Percentiles rank a stretch among this genome's conserved stretches.
Evolutionary conservation across 2,888 invertebrate genomes (phyloP).

Genomic region (Oxyteleia sp.): DNA sequence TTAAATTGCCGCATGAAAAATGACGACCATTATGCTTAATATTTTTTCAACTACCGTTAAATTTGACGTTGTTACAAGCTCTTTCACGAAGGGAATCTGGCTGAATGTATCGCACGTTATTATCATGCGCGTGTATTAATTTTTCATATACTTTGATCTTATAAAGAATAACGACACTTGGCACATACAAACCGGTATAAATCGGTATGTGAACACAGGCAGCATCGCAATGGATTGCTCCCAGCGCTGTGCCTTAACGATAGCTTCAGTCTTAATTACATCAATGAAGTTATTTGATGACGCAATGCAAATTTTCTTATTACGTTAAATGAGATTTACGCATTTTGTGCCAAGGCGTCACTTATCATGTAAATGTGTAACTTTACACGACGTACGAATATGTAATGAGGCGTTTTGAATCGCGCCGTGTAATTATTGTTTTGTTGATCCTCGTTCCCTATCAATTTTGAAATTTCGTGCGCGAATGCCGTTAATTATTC

Average conservation of each 20-base stretch:
- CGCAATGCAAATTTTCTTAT: conserved; percentile 55
- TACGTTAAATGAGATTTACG: conserved; percentile 14
- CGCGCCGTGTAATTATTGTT: background rate
- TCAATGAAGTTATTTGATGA: conserved; percentile 57
- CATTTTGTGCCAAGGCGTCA: conserved; percentile 48
- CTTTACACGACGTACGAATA: conserved; percentile 59
- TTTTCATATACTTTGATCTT: conserved; percentile 26
- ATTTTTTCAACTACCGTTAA: too few species aligned
- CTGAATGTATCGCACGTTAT: conserved; percentile 30
- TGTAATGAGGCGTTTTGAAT: conserved; percentile 45
- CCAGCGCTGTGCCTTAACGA: conserved; percentile 42
- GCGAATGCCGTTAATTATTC: conserved; percentile 7
- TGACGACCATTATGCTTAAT: too few species aligned
- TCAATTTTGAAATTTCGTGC: background rate
- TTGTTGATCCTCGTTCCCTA: conserved; percentile 27
- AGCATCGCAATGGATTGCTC: conserved; percentile 38
- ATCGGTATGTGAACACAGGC: conserved; percentile 42
- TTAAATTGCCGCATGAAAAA: too few species aligned
- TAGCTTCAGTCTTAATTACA: conserved; percentile 51
- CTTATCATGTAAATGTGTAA: conserved; percentile 62
- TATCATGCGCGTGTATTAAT: conserved; percentile 40
- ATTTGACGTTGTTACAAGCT: too few species aligned
- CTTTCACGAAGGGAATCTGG: too few species aligned
- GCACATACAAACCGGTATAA: conserved; percentile 42
- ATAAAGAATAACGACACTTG: conserved; percentile 39